These are phyloP conservation scores for Myopa testacea DNA, from an alignment of 2,888 invertebrate genomes.

Conservation along the genomic window DNA sequence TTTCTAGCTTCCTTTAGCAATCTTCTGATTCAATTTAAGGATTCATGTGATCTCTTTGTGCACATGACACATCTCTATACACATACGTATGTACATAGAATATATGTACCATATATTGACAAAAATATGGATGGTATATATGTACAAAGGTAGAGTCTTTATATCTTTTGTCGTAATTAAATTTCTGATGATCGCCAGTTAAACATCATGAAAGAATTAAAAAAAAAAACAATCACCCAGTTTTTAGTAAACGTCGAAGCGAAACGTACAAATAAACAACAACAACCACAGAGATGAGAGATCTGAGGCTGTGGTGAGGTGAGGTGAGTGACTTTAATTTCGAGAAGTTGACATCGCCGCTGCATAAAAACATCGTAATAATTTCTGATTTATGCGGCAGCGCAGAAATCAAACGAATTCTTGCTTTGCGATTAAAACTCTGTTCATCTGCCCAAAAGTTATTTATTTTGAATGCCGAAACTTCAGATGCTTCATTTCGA, in stretches of 20 bases:
- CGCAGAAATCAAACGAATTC: slow-evolving; percentile 67
- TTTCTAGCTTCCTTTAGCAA: too few species aligned
- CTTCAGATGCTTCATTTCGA: background rate
- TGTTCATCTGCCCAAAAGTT: slow-evolving; percentile 32
- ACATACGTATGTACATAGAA: too few species aligned
- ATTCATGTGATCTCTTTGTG: too few species aligned
- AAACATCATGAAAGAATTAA: slow-evolving; percentile 51
- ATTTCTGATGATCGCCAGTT: slow-evolving; percentile 56
- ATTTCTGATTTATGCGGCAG: slow-evolving; percentile 68
- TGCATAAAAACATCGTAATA: slow-evolving; percentile 68
- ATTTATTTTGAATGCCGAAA: slow-evolving; percentile 41
- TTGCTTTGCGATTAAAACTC: slow-evolving; percentile 58
- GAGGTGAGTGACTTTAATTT: background rate
- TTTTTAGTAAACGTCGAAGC: background rate
- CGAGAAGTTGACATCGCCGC: slow-evolving; percentile 65
- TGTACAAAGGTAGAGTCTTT: too few species aligned
- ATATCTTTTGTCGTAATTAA: slow-evolving; percentile 49
- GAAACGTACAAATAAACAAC: slow-evolving; percentile 28
- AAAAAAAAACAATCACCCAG: slow-evolving; percentile 21
- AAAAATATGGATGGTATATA: too few species aligned
- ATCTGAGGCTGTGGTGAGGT: background rate
- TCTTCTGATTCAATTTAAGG: too few species aligned
- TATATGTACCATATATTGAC: too few species aligned
- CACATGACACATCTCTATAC: too few species aligned
- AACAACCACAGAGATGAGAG: too few species aligned